These are phyloP conservation scores for Cuculus canorus DNA, from an alignment of 2,797 vertebrate species.

Conservation along the genomic window DNA sequence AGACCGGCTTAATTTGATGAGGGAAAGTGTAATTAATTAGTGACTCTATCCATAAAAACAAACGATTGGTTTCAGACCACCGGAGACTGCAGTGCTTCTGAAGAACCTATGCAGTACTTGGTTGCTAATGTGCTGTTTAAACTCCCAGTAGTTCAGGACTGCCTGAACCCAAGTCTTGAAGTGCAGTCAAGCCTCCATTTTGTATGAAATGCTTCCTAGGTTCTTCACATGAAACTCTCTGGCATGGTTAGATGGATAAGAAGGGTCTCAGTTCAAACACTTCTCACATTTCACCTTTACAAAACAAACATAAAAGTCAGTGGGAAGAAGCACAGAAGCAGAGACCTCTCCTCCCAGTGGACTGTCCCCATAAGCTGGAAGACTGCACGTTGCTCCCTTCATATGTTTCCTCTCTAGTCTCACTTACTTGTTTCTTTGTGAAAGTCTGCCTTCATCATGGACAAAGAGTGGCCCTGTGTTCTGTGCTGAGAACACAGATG, in stretches of 20 bases:
- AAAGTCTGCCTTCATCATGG: not conserved
- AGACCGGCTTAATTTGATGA: slow-evolving; percentile 8
- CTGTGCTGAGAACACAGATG: not conserved
- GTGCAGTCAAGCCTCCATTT: not conserved
- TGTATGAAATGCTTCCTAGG: not conserved
- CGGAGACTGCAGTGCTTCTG: not conserved
- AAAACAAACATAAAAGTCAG: not conserved
- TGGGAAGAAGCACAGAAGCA: not conserved
- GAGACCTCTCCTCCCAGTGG: not conserved
- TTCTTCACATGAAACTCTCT: not conserved
- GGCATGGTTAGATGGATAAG: not conserved
- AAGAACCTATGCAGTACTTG: not conserved
- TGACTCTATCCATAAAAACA: not conserved
- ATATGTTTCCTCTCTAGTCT: not conserved
- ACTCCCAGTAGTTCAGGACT: not conserved
- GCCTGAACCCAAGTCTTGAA: not conserved
- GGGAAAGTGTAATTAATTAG: slow-evolving; percentile 21
- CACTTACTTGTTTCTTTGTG: not conserved
- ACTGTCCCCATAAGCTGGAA: not conserved
- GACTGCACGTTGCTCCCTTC: not conserved
- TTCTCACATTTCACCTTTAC: not conserved
- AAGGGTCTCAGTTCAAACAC: not conserved
- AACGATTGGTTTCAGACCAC: not conserved
- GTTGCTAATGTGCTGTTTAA: not conserved
- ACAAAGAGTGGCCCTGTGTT: not conserved